These are phyloP conservation scores for Chunga burmeisteri DNA, from an alignment of 2,113 vertebrate species.

Conservation along the genomic window DNA sequence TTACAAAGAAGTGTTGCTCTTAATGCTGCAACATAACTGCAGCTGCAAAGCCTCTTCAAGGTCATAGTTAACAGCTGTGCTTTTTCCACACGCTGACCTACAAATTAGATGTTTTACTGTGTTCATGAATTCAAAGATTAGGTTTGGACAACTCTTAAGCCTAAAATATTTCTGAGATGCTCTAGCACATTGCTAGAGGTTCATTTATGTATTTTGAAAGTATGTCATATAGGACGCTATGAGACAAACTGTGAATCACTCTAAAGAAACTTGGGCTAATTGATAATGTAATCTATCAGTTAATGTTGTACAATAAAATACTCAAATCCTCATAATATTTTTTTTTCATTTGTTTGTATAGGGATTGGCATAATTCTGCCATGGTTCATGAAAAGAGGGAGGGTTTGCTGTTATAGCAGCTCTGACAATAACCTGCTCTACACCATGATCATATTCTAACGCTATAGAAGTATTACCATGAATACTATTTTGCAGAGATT, in stretches of 20 bases:
- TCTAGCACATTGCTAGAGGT: not conserved
- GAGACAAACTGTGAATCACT: not conserved
- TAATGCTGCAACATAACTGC: not conserved
- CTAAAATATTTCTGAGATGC: not conserved
- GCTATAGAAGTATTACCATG: not conserved
- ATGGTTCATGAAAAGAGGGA: not conserved
- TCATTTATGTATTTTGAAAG: not conserved
- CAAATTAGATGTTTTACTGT: not conserved
- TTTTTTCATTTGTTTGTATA: not conserved
- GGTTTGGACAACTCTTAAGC: not conserved
- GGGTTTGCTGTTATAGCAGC: not conserved
- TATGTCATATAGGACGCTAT: not conserved
- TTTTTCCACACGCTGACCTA: not conserved
- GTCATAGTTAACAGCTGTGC: not conserved
- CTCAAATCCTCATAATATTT: not conserved
- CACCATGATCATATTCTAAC: not conserved
- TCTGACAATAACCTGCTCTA: not conserved
- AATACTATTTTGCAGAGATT: not conserved
- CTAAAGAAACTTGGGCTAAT: not conserved
- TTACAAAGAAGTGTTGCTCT: not conserved
- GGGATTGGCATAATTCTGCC: not conserved
- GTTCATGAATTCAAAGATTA: not conserved
- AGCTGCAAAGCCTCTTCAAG: not conserved
- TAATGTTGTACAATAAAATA: not conserved
- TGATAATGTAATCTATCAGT: not conserved